Evolutionary conservation across 1,140 invertebrate species (phyloP).

Genomic region (Sycophila sp.): DNA sequence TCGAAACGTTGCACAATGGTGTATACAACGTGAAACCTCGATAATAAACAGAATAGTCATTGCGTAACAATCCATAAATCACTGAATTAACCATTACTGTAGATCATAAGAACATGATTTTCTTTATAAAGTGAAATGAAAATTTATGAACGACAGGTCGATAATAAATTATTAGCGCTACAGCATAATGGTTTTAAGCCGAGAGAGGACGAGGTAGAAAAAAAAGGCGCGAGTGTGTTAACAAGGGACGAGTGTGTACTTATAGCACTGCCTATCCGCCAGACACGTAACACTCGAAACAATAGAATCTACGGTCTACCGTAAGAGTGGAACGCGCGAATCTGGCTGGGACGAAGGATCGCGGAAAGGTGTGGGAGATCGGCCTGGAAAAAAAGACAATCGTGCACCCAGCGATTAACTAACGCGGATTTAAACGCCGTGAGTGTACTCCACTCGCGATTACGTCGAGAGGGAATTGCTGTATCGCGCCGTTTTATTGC

Average conservation of each 20-base stretch:
- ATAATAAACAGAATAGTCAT: neutral
- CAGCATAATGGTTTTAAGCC: constrained; percentile 18
- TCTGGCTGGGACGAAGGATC: no score
- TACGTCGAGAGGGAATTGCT: constrained; percentile 7
- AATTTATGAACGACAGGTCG: constrained; percentile 24
- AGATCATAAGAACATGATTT: neutral
- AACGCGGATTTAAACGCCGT: neutral
- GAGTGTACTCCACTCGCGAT: neutral
- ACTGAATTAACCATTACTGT: neutral
- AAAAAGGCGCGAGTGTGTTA: neutral
- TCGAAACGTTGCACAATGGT: no score
- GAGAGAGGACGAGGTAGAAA: neutral
- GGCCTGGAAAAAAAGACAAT: neutral
- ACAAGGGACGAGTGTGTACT: neutral
- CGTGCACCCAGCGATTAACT: constrained; percentile 2
- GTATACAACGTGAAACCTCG: neutral
- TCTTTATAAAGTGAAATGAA: constrained; percentile 10
- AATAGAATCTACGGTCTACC: neutral
- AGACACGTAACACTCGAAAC: constrained; percentile 6
- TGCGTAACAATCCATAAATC: constrained; percentile 26
- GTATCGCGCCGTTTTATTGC: constrained; percentile 16
- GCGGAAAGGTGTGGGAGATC: neutral
- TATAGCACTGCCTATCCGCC: neutral
- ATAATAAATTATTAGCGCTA: constrained; percentile 21
- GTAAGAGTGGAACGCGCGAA: neutral